Evolutionary conservation across 1,140 invertebrate genomes (phyloP).

Genomic region (Trichomalopsis sarcophagae): DNA sequence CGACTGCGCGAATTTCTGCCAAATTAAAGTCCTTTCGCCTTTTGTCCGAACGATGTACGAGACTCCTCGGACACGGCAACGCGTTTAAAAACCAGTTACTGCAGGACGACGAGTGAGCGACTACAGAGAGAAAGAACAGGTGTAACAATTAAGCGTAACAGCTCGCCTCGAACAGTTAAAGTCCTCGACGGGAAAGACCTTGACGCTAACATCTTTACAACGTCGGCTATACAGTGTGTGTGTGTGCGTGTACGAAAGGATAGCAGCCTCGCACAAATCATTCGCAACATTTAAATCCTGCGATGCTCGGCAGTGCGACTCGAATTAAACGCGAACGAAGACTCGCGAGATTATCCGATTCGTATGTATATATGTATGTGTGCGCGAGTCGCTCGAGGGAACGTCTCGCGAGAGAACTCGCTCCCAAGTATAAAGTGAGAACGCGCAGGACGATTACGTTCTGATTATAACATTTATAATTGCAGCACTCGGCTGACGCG

Average conservation of each 20-base stretch:
- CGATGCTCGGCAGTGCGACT: background rate
- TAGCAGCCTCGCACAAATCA: constrained; percentile 31
- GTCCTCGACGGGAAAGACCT: background rate
- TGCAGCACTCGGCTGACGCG: no score
- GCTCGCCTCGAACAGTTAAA: background rate
- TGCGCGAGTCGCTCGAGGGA: no score
- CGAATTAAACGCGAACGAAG: background rate
- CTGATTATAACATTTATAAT: no score
- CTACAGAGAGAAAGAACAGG: constrained; percentile 7
- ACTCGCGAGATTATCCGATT: no score
- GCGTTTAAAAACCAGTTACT: constrained; percentile 38
- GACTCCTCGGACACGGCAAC: background rate
- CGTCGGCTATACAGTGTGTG: background rate
- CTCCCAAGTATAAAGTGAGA: no score
- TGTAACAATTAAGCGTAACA: constrained; percentile 46
- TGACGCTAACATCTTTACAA: constrained; percentile 42
- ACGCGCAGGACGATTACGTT: no score
- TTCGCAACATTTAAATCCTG: constrained; percentile 29
- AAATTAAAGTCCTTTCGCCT: background rate
- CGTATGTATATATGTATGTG: no score
- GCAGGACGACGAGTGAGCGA: background rate
- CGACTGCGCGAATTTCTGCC: background rate
- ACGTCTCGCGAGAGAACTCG: no score
- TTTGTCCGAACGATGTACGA: no score
- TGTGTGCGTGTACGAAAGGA: background rate